Evolutionary conservation across 2,888 invertebrate species (phyloP).

Genomic region (Sisyra nigra): DNA sequence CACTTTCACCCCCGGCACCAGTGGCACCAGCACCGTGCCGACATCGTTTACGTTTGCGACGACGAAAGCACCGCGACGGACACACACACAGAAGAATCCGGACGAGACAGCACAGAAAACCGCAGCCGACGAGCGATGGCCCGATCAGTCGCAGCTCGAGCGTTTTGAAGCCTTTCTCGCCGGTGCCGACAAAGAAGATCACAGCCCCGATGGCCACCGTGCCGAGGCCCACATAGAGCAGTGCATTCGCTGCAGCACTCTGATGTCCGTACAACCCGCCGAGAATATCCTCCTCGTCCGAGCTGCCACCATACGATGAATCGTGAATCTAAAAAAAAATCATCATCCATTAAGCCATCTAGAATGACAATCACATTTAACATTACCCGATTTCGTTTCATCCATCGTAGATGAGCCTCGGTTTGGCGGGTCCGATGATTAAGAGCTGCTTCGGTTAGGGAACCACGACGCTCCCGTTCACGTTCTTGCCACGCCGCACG

Average conservation of each 20-base stretch:
- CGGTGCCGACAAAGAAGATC: conserved; percentile 79
- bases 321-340: conserved; percentile 59
- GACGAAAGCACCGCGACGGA: conserved; percentile 56
- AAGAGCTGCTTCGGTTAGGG: conserved; percentile 49
- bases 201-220: conserved; percentile 71
- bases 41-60: conserved; percentile 38
- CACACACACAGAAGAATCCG: conserved; percentile 73
- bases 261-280: conserved; percentile 46
- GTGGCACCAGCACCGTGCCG: conserved; percentile 16
- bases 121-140: conserved; percentile 52
- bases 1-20: conserved; percentile 13
- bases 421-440: conserved; percentile 42
- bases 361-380: too few species aligned
- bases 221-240: conserved; percentile 72
- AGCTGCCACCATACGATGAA: conserved; percentile 63
- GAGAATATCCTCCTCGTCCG: conserved; percentile 52
- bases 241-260: conserved; percentile 68
- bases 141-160: conserved; percentile 74
- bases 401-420: conserved; percentile 60
- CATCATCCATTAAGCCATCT: not conserved
- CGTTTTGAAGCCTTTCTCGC: conserved; percentile 77
- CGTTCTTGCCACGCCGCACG: conserved; percentile 70
- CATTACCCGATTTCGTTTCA: conserved; percentile 72
- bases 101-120: conserved; percentile 66
- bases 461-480: conserved; percentile 40